Conservation (phyloP, 2,888 invertebrate species). For the Ectropis crepuscularia region DNA sequence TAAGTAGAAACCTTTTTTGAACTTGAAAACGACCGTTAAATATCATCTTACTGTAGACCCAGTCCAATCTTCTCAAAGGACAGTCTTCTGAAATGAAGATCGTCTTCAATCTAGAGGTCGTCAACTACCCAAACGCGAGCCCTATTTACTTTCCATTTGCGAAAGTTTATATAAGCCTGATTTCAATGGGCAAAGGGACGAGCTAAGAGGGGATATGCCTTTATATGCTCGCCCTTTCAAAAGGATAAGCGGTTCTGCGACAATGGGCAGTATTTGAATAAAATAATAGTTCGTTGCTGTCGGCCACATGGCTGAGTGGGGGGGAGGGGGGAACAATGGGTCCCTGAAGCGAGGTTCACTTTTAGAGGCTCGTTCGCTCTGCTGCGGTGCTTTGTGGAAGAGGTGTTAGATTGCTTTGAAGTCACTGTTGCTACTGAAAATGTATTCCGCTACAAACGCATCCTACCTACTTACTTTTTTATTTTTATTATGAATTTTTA, state of each 20-base stretch:
- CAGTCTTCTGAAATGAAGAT: not conserved
- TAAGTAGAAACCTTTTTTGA: too few relatives aligned
- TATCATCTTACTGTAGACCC: not conserved
- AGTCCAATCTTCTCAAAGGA: not conserved
- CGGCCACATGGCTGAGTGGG: slow-evolving; percentile 56
- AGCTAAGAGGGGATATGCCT: slow-evolving; percentile 33
- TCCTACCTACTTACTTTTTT: too few relatives aligned
- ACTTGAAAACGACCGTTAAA: too few relatives aligned
- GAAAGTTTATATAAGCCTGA: slow-evolving; percentile 34
- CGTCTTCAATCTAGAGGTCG: slow-evolving; percentile 9
- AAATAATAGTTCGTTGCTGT: slow-evolving; percentile 73
- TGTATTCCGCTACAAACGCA: too few relatives aligned
- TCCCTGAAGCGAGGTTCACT: slow-evolving; percentile 51
- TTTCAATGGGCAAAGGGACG: slow-evolving; percentile 33
- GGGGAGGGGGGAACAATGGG: slow-evolving; percentile 50
- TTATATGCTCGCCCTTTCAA: slow-evolving; percentile 47
- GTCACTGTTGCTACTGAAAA: not conserved
- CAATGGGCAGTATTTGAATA: slow-evolving; percentile 72
- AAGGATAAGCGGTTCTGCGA: slow-evolving; percentile 52
- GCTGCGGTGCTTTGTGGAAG: slow-evolving; percentile 17
- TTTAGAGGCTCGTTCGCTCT: slow-evolving; percentile 23
- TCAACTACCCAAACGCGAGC: slow-evolving; percentile 19
- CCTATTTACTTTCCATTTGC: slow-evolving; percentile 34
- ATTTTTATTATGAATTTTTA: too few relatives aligned
- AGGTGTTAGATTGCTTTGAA: slow-evolving; percentile 19